These are phyloP conservation scores for Phalacrocorax aristotelis DNA, from an alignment of 2,113 vertebrate species.

Conservation along the genomic window DNA sequence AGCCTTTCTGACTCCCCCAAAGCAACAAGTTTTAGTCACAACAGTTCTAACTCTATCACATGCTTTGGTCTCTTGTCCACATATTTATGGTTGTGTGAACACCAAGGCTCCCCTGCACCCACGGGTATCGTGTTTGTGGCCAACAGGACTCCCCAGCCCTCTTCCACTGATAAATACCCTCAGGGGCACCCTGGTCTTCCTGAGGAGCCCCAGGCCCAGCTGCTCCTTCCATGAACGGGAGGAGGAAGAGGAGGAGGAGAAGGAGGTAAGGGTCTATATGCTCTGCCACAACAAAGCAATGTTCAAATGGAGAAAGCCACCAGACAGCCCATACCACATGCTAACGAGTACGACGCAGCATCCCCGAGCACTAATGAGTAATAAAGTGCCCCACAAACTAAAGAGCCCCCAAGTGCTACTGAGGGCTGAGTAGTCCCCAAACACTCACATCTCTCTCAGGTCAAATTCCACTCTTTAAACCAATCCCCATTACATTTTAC, in stretches of 20 bases:
- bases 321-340: background rate
- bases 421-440: constrained; percentile 57
- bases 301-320: background rate
- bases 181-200: background rate
- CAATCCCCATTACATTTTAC: constrained; percentile 49
- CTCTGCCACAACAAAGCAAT: background rate
- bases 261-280: background rate
- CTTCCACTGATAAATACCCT: background rate
- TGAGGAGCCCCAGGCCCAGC: background rate
- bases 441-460: constrained; percentile 55
- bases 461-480: constrained; percentile 67
- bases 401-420: constrained; percentile 51
- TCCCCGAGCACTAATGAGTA: constrained; percentile 13
- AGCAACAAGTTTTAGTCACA: no score
- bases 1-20: no score
- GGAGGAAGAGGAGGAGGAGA: background rate
- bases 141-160: background rate
- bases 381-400: constrained; percentile 59
- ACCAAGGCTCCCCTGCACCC: background rate
- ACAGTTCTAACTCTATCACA: no score
- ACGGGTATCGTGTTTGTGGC: rapidly evolving
- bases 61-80: background rate
- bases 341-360: background rate
- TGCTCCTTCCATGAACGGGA: background rate
- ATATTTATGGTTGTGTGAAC: background rate